Evolutionary conservation across 2,888 invertebrate genomes (phyloP), one percentile per base, ranked within the genome.

Genomic region (Vanessa cardui): DNA sequence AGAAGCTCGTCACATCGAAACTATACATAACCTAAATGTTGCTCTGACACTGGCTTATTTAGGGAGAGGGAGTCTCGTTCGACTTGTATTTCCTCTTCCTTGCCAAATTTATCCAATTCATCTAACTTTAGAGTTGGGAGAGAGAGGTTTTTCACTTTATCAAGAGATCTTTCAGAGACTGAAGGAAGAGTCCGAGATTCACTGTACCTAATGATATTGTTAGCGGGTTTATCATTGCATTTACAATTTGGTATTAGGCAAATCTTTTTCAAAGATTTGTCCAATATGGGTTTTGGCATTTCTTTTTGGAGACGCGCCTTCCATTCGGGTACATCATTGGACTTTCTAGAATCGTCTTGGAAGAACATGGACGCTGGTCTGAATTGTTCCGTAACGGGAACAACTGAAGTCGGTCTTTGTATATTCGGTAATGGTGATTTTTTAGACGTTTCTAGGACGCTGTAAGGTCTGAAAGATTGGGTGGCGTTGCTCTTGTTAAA

Each of bases 1-100:
- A 61, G 9, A 64, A 73, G 9, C 21, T 31, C 20, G 52, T 46
- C 18, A 45, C 15, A n/a, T 20, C 52, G 12, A 71, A 64, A 71
- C 82, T 89, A 94, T 73, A 94, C 93, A 82, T 93, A 94, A 54
- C 94, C 94, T 83, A 94, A 90, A 81, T 93, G 93, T 77, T 94
- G 92, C 82, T 94, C 94, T 67, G 93, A 92, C 73, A 94, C 86
- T 16, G 91, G 91, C 79, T 92, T 92, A 71, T 69, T 85, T 21
- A 84, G 69, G 26, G 77, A 74, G 47, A 79, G 77, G 9, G 78
- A 69, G 64, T 91, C 91, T 73, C 84, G 86, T 74, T 90, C 92
- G 15, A 88, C 89, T 69, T 86, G 84, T 6, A 81, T 80, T 62
- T 84, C 85, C 54, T 74, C 82, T 49, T 82, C 83, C 46, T 82